These are phyloP conservation scores for Drosophila miranda DNA, from an alignment of 1,140 invertebrate genomes.

Conservation along the genomic window DNA sequence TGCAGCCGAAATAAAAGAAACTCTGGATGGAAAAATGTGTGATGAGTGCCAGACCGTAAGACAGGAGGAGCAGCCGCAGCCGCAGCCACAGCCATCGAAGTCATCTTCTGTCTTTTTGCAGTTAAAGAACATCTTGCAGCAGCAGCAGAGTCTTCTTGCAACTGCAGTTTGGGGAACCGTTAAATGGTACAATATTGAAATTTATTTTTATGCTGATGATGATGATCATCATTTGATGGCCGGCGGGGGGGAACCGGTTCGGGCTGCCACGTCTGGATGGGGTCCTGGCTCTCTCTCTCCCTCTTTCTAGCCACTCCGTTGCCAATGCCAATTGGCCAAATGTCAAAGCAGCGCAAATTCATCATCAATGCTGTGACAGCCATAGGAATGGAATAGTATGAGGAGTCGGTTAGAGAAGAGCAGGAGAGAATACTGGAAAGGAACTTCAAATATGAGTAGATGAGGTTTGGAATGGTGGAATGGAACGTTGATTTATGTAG, in stretches of 20 bases:
- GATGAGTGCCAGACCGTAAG: slow-evolving; percentile 42
- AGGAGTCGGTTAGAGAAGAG: not conserved
- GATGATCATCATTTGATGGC: slow-evolving; percentile 53
- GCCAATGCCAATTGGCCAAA: slow-evolving; percentile 62
- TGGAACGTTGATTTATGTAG: not conserved
- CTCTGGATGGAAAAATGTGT: slow-evolving; percentile 42
- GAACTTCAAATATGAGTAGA: slow-evolving; percentile 30
- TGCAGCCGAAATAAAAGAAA: slow-evolving; percentile 28
- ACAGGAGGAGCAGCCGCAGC: slow-evolving; percentile 14
- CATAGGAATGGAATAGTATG: no score
- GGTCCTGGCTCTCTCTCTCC: slow-evolving; percentile 14
- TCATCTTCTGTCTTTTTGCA: slow-evolving; percentile 36
- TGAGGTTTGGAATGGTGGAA: not conserved
- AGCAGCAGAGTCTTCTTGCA: slow-evolving; percentile 17
- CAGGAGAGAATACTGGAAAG: slow-evolving; percentile 18
- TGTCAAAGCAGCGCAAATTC: slow-evolving; percentile 54
- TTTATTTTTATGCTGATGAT: slow-evolving; percentile 69
- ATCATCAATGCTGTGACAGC: slow-evolving; percentile 50
- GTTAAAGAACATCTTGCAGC: slow-evolving; percentile 27
- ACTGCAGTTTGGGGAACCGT: slow-evolving; percentile 44
- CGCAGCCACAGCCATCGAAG: slow-evolving; percentile 6
- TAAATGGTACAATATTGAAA: slow-evolving; percentile 77
- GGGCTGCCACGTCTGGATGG: slow-evolving; percentile 7
- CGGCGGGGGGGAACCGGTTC: slow-evolving; percentile 43
- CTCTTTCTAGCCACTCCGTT: slow-evolving; percentile 1